Conservation (phyloP, 2,888 invertebrate genomes). For the Cordilura impudica region DNA sequence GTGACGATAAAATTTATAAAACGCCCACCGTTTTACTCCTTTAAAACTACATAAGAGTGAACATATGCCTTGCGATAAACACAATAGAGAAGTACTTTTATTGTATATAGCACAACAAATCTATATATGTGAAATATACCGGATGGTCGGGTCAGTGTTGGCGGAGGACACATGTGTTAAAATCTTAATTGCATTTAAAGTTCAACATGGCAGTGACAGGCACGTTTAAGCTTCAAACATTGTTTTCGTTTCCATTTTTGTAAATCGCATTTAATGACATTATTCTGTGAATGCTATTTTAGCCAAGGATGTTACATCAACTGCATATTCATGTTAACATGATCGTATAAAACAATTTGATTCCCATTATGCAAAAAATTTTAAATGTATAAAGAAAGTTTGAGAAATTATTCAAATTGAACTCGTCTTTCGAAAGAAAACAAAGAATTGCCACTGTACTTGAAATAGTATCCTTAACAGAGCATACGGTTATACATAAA, state of each 20-base stretch:
- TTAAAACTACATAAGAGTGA: not conserved
- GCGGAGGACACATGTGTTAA: not conserved
- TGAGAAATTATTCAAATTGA: too few relatives aligned
- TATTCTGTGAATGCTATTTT: not conserved
- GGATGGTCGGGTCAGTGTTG: not conserved
- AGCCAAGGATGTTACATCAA: too few relatives aligned
- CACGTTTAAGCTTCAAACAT: not conserved
- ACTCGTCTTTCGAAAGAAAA: too few relatives aligned
- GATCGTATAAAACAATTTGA: too few relatives aligned
- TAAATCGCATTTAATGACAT: not conserved
- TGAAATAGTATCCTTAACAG: too few relatives aligned
- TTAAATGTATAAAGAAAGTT: too few relatives aligned
- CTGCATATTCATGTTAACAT: too few relatives aligned
- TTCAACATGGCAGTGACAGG: not conserved
- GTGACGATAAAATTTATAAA: constrained; percentile 37
- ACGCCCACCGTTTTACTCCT: constrained; percentile 48
- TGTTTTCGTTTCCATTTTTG: not conserved
- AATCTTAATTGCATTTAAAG: not conserved
- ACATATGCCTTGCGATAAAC: not conserved
- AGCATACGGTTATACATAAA: too few relatives aligned
- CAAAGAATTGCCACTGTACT: too few relatives aligned
- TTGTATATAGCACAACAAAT: not conserved
- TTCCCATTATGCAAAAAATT: too few relatives aligned
- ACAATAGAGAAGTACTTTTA: not conserved
- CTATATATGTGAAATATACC: not conserved